These are phyloP conservation scores for Stomatorhinus ivindoensis DNA, from an alignment of 2,113 vertebrate species.

Conservation along the genomic window DNA sequence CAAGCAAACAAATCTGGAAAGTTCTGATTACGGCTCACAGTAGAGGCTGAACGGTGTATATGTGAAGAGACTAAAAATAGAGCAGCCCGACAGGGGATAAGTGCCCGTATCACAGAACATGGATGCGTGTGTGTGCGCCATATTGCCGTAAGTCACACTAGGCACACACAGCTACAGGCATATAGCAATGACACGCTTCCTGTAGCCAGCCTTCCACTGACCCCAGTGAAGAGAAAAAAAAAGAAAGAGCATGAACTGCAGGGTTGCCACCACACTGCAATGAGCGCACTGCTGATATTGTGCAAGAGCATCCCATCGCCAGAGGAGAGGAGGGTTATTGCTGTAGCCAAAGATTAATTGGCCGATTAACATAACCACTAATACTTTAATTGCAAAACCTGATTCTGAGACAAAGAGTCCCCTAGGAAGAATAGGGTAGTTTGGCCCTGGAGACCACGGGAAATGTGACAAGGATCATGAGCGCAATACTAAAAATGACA, in stretches of 20 bases:
- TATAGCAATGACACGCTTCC: background rate
- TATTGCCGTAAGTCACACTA: background rate
- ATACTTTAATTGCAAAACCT: slow-evolving; percentile 54
- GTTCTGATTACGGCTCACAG: slow-evolving; percentile 46
- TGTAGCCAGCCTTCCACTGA: background rate
- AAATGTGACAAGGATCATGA: slow-evolving; percentile 41
- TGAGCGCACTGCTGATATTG: background rate
- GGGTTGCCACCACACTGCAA: background rate
- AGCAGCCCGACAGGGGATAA: slow-evolving; percentile 7
- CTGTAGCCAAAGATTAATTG: slow-evolving; percentile 56
- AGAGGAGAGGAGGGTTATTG: slow-evolving; percentile 37
- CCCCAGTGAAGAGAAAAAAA: background rate
- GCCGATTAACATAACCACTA: slow-evolving; percentile 50
- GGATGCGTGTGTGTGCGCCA: background rate
- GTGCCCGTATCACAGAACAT: slow-evolving; percentile 7
- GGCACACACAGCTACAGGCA: background rate
- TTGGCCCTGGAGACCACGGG: slow-evolving; percentile 22
- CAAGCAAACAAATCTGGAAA: slow-evolving; percentile 43
- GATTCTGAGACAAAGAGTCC: slow-evolving; percentile 35
- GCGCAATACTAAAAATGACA: slow-evolving; percentile 27
- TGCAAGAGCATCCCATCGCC: background rate
- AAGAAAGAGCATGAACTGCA: background rate
- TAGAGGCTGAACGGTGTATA: slow-evolving; percentile 38
- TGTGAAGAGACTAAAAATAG: slow-evolving; percentile 41
- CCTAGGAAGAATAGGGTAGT: slow-evolving; percentile 32